Conservation (phyloP, 2,888 invertebrate genomes). For the Leptinotarsa juncta region DNA sequence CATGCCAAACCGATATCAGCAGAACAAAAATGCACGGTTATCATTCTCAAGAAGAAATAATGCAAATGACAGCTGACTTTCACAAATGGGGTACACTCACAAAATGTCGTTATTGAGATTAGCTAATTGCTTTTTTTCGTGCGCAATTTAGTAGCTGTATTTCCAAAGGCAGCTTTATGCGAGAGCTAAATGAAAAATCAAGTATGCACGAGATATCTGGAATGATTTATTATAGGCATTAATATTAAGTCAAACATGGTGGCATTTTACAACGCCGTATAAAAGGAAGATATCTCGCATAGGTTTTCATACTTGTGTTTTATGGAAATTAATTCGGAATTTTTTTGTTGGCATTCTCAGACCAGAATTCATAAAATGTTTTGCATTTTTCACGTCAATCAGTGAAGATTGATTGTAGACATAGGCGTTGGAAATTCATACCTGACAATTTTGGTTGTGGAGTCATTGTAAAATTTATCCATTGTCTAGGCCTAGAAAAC, state of each 20-base stretch:
- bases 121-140: conserved; percentile 53
- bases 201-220: conserved; percentile 37
- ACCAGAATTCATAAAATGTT: too few species aligned
- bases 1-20: conserved; percentile 15
- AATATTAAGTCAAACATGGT: conserved; percentile 34
- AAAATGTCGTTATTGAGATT: conserved; percentile 48
- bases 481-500: too few species aligned
- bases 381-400: too few species aligned
- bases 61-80: conserved; percentile 37
- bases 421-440: too few species aligned
- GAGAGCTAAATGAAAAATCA: conserved; percentile 34
- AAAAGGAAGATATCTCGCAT: conserved; percentile 22
- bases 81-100: conserved; percentile 47
- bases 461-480: too few species aligned
- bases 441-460: too few species aligned
- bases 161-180: conserved; percentile 33
- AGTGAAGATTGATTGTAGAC: too few species aligned
- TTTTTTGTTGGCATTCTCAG: too few species aligned
- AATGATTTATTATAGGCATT: conserved; percentile 34
- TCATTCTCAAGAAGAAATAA: conserved; percentile 4
- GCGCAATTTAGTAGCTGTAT: conserved; percentile 44
- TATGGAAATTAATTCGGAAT: conserved; percentile 19
- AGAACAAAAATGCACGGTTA: conserved; percentile 8
- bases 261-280: conserved; percentile 30
- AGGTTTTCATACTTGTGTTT: conserved; percentile 24